These are phyloP conservation scores for Pandemis corylana DNA, from an alignment of 2,888 invertebrate species.

Conservation along the genomic window DNA sequence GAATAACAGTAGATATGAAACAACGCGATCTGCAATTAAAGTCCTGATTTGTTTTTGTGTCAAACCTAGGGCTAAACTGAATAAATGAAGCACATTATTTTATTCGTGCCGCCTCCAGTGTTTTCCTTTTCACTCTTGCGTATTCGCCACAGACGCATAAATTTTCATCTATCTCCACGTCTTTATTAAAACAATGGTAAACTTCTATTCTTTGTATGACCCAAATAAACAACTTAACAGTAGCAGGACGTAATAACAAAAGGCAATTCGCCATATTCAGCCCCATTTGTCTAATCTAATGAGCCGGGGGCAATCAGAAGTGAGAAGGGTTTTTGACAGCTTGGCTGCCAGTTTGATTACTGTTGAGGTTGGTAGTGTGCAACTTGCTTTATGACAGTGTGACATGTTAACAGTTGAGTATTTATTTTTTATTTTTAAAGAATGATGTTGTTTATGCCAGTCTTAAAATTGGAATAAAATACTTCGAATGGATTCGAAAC, in stretches of 20 bases:
- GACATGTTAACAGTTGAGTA: neutral
- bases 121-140: no score
- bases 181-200: neutral
- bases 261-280: conserved; percentile 1
- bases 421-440: neutral
- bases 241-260: conserved; percentile 2
- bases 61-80: no score
- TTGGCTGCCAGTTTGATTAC: conserved; percentile 9
- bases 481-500: no score
- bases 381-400: neutral
- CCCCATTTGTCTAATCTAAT: conserved; percentile 15
- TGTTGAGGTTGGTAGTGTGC: neutral
- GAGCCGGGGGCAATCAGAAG: conserved; percentile 10
- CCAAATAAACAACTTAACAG: conserved; percentile 17
- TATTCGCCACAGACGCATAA: neutral
- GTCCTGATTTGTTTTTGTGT: no score
- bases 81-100: neutral
- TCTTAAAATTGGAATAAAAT: no score
- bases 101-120: neutral
- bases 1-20: no score
- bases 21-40: no score
- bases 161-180: neutral
- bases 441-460: no score
- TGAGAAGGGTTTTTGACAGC: conserved; percentile 4
- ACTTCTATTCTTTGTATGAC: conserved; percentile 6